phyloP scores from a whole-genome alignment of 2,888 invertebrate species.

The Heliconius ethilla region DNA sequence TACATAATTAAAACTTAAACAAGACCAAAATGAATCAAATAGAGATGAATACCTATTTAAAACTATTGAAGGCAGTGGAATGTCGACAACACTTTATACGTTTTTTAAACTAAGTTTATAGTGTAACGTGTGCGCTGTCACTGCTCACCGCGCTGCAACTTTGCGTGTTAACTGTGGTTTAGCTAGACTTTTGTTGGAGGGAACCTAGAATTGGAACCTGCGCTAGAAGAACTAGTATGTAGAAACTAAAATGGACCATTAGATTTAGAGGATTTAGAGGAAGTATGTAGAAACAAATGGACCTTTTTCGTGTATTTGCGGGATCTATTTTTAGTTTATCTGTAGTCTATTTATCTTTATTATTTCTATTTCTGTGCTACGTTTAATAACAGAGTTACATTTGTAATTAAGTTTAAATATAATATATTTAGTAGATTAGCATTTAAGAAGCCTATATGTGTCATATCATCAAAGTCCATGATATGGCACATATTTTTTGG shows the following conservation, averaged over 20 bases:
- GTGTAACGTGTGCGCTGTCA: slow-evolving; percentile 22
- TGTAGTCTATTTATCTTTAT: background rate
- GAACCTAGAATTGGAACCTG: background rate
- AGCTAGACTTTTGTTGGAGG: slow-evolving; percentile 20
- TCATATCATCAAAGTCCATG: no score
- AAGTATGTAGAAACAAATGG: background rate
- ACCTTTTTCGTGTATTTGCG: background rate
- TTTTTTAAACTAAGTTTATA: slow-evolving; percentile 23
- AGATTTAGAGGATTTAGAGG: background rate
- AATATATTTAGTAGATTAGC: no score
- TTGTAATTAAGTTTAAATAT: no score
- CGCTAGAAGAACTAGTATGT: background rate
- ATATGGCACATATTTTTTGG: no score
- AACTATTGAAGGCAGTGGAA: slow-evolving; percentile 24
- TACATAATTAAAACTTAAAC: slow-evolving; percentile 5
- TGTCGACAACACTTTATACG: background rate
- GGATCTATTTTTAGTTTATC: background rate
- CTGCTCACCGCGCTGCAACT: slow-evolving; percentile 21
- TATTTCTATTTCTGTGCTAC: no score
- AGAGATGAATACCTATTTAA: slow-evolving; percentile 25
- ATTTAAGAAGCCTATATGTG: no score
- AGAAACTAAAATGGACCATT: background rate
- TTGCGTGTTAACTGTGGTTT: slow-evolving; percentile 37
- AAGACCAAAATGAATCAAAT: background rate
- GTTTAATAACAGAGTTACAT: no score